Conservation (phyloP, 2,888 invertebrate genomes). For the Trissolcus brochymenae region DNA sequence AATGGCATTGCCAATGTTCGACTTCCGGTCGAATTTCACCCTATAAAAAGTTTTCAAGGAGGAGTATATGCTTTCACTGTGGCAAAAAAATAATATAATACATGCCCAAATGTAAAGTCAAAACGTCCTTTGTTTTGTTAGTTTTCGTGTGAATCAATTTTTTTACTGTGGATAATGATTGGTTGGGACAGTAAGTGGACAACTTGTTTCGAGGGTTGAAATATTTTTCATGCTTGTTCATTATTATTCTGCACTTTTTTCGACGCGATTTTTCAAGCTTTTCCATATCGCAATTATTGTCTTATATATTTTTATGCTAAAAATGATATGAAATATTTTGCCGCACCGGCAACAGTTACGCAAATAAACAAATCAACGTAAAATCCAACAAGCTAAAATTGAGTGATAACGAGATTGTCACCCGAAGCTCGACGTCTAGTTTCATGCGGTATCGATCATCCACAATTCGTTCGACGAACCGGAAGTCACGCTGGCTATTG, state of each 20-base stretch:
- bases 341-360: neutral
- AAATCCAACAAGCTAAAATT: slow-evolving; percentile 42
- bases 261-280: neutral
- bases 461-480: slow-evolving; percentile 57
- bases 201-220: neutral
- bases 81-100: neutral
- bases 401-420: slow-evolving; percentile 54
- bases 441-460: slow-evolving; percentile 56
- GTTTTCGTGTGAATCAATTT: neutral
- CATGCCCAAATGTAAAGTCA: neutral
- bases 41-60: slow-evolving; percentile 9
- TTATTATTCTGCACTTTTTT: neutral
- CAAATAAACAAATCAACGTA: slow-evolving; percentile 29
- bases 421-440: slow-evolving; percentile 46
- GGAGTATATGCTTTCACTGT: neutral
- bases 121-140: slow-evolving; percentile 2
- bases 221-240: neutral
- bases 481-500: slow-evolving; percentile 57
- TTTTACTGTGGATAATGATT: slow-evolving; percentile 1
- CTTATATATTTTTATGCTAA: neutral
- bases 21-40: slow-evolving; percentile 29
- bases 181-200: neutral
- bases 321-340: slow-evolving; percentile 1
- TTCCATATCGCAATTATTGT: neutral
- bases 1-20: slow-evolving; percentile 9